Conservation (phyloP, 1,140 invertebrate species). For the Drosophila tsacasi region DNA sequence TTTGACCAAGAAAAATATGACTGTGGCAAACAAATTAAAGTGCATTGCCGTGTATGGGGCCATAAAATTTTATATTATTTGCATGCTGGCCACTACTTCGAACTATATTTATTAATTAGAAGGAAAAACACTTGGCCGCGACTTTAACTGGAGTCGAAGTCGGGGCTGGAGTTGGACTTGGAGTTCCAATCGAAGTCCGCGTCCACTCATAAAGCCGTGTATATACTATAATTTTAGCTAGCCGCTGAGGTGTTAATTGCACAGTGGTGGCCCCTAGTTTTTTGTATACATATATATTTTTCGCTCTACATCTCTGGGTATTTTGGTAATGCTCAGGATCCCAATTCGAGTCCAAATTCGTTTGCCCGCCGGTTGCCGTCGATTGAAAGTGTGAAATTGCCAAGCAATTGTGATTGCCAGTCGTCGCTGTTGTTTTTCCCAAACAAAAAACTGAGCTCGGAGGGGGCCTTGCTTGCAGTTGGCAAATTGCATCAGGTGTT, state of each 20-base stretch:
- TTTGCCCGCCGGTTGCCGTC: conserved; percentile 59
- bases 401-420: conserved; percentile 78
- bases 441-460: conserved; percentile 24
- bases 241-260: conserved; percentile 79
- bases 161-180: neutral
- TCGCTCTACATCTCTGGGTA: conserved; percentile 23
- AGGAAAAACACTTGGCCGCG: conserved; percentile 43
- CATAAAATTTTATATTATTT: conserved; percentile 75
- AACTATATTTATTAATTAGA: conserved; percentile 75
- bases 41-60: conserved; percentile 68
- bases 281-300: conserved; percentile 2
- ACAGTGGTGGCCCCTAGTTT: conserved; percentile 64
- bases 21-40: conserved; percentile 65
- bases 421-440: conserved; percentile 41
- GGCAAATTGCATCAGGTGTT: conserved; percentile 79
- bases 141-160: conserved; percentile 1
- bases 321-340: conserved; percentile 46
- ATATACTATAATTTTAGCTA: conserved; percentile 62
- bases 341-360: conserved; percentile 10
- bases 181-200: conserved; percentile 5
- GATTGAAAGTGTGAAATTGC: conserved; percentile 83
- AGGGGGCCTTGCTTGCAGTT: conserved; percentile 51
- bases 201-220: conserved; percentile 57
- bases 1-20: conserved; percentile 47
- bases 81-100: conserved; percentile 43